A percentile compares a stretch with the other conserved stretches of the same genome.
phyloP scores from a whole-genome alignment of 2,797 vertebrate species.

The Poeciliopsis gracilis region DNA sequence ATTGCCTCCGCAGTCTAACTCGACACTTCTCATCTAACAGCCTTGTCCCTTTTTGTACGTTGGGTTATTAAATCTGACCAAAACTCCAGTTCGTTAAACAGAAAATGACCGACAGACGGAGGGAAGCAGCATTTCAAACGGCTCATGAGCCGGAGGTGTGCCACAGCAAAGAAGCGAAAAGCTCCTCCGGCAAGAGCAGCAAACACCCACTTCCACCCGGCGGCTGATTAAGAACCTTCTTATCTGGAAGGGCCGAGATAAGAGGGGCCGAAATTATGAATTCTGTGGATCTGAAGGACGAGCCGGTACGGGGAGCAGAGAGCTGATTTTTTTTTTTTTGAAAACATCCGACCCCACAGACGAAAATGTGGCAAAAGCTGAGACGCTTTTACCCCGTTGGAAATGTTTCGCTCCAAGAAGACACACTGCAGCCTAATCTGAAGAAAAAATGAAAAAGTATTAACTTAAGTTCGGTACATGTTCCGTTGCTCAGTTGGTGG shows the following conservation, averaged over 20 bases:
- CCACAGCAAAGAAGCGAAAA: background rate
- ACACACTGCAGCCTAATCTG: background rate
- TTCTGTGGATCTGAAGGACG: background rate
- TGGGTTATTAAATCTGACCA: background rate
- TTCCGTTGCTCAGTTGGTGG: background rate
- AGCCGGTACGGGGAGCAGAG: background rate
- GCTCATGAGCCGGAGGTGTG: background rate
- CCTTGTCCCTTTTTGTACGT: background rate
- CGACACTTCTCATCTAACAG: background rate
- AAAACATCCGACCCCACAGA: background rate
- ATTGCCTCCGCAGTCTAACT: background rate
- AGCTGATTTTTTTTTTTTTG: too few species aligned
- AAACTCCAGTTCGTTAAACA: background rate
- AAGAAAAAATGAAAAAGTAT: background rate
- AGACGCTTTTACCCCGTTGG: background rate
- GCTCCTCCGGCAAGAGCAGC: background rate
- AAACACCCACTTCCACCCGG: background rate
- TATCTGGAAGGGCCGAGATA: background rate
- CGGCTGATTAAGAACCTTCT: background rate
- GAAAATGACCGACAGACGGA: background rate
- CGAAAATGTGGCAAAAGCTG: background rate
- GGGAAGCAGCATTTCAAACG: background rate
- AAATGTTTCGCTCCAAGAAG: background rate
- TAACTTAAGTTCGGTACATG: background rate
- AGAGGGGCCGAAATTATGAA: background rate